Evolutionary conservation across 2,113 vertebrate species (phyloP), one percentile per base, ranked within the genome.

Genomic region (Corythornis vintsioides): DNA sequence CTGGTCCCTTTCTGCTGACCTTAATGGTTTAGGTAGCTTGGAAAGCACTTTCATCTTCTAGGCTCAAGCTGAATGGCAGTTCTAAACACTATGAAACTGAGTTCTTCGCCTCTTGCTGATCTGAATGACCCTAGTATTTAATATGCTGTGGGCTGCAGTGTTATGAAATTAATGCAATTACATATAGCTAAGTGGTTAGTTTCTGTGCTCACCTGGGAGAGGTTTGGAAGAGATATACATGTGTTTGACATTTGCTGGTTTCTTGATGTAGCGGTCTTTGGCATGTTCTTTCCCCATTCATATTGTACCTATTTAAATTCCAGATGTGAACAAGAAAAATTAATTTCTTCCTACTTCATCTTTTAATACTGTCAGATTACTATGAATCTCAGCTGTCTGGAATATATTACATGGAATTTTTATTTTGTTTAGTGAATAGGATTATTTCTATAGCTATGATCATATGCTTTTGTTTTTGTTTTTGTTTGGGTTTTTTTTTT

Each of bases 241-340:
- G 48, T 92, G 92, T 86, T 96, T 88, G 64, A 74, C 72, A 96
- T 94, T 48, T 96, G 84, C 73, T 83, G 35, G 47, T 91, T 93
- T 88, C 87, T 91, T 79, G 72, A 94, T 66, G 55, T 75, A 83
- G 64, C 86, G 43, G 47, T 88, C 75, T 91, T 94, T 89, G 89
- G 64, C 82, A 91, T 86, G 40, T 71, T 86, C 72, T 89, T 74
- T 93, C 29, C 56, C 67, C 31, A 20, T 87, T 92, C 78, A 85
- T 92, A 89, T 57, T 92, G 43, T 80, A 77, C 28, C 35, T 81
- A 88, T 92, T 92, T 94, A 81, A 93, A 50, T 31, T 71, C 82
- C 96, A 95, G 75, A 93, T 95, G 84, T 72, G 91, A 91, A 83
- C 29, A 91, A 78, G 75, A 74, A 89, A 89, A 96, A 96, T 94